These are phyloP conservation scores for Lepidiolamprologus cunningtoni DNA, from an alignment of 2,113 vertebrate genomes.

Conservation along the genomic window DNA sequence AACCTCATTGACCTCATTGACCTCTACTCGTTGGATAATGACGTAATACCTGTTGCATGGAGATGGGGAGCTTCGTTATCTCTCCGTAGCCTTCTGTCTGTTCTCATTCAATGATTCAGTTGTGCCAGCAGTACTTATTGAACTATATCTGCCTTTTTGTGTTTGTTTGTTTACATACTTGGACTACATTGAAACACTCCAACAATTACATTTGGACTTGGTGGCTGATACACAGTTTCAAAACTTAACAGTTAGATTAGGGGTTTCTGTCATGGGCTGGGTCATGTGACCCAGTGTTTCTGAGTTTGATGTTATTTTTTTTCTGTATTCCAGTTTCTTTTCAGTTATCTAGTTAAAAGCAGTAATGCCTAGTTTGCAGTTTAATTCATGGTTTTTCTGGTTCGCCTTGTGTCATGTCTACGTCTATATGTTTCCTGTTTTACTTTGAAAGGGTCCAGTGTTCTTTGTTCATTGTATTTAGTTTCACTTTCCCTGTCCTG, in stretches of 20 bases:
- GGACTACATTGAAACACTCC: rapidly evolving
- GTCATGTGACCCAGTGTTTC: background rate
- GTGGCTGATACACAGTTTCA: background rate
- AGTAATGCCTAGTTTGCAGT: background rate
- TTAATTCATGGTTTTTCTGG: rapidly evolving
- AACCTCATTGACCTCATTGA: too few species aligned
- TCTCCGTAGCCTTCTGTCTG: background rate
- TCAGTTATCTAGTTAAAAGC: background rate
- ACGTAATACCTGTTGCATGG: background rate
- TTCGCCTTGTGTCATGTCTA: background rate
- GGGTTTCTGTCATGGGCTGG: background rate
- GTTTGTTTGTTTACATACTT: background rate
- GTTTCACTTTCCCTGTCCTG: rapidly evolving
- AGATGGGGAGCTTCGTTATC: background rate
- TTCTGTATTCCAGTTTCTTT: background rate
- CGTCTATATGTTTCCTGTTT: rapidly evolving
- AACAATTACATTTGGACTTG: rapidly evolving
- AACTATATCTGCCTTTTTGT: background rate
- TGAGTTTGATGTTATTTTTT: background rate
- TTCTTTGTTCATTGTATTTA: background rate
- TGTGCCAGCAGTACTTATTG: background rate
- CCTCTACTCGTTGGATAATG: background rate
- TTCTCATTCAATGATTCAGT: background rate
- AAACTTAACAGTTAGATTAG: background rate
- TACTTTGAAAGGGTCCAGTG: background rate